A percentile compares a stretch with the other conserved stretches of the same genome.
phyloP scores from a whole-genome alignment of 1,140 invertebrate species.

The Manduca sexta region DNA sequence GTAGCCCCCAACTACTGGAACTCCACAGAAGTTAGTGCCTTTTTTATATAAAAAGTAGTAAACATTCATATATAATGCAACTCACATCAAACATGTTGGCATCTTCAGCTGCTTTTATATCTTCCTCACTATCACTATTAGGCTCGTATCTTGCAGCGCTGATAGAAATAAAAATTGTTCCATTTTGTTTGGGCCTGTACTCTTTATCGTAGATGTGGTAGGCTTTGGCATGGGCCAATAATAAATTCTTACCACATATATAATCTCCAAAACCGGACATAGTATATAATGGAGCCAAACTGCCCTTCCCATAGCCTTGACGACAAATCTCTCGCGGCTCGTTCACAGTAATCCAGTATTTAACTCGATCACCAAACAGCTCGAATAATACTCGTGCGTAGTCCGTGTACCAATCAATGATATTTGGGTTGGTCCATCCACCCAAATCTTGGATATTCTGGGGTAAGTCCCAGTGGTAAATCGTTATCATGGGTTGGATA shows the following conservation, averaged over 20 bases:
- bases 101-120: constrained; percentile 61
- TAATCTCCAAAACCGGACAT: constrained; percentile 68
- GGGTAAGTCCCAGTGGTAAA: constrained; percentile 79
- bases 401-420: constrained; percentile 74
- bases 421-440: constrained; percentile 75
- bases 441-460: constrained; percentile 73
- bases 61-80: constrained; percentile 1
- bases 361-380: constrained; percentile 75
- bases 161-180: constrained; percentile 66
- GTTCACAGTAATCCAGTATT: constrained; percentile 79
- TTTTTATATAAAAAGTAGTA: no score
- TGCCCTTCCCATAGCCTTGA: constrained; percentile 67
- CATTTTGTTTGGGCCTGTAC: constrained; percentile 28
- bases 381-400: constrained; percentile 74
- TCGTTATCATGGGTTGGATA: constrained; percentile 73
- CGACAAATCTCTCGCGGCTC: constrained; percentile 75
- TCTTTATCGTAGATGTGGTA: constrained; percentile 73
- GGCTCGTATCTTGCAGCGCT: constrained; percentile 61
- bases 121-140: constrained; percentile 35
- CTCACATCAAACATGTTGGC: constrained; percentile 50
- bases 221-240: constrained; percentile 38
- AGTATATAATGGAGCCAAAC: constrained; percentile 59
- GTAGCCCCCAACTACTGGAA: no score
- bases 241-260: constrained; percentile 32
- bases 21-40: no score